Conservation (phyloP, 2,888 invertebrate genomes). For the Synergus laeviventris region DNA sequence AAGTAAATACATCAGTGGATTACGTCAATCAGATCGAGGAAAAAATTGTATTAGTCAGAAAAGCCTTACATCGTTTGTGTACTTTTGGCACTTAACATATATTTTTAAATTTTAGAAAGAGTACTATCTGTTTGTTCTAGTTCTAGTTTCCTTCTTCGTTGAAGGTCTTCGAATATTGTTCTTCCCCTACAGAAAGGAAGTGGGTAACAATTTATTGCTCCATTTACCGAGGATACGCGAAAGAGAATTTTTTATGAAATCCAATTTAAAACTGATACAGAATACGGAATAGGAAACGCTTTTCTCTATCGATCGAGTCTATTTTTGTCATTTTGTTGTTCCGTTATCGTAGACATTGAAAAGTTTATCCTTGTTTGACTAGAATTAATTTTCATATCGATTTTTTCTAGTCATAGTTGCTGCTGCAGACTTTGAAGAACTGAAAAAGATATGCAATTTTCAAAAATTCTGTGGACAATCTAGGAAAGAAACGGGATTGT, state of each 20-base stretch:
- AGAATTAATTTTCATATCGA: background rate
- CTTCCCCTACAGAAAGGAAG: background rate
- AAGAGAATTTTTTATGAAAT: background rate
- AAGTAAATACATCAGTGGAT: background rate
- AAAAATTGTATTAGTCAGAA: background rate
- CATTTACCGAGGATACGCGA: background rate
- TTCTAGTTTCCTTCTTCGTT: background rate
- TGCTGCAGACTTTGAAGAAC: no score
- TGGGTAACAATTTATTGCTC: background rate
- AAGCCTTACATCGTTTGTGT: background rate
- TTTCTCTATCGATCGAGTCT: background rate
- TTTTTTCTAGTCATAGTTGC: background rate
- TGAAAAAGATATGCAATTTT: background rate
- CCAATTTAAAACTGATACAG: background rate
- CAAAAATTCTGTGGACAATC: background rate
- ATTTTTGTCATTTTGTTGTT: background rate
- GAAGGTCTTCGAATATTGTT: background rate
- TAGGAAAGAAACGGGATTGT: background rate
- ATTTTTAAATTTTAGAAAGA: background rate
- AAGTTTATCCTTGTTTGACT: background rate
- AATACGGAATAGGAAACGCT: background rate
- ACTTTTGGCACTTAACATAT: background rate
- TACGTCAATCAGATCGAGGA: conserved; percentile 9
- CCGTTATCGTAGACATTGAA: background rate
- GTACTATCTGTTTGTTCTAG: background rate